A percentile compares a stretch with the other conserved stretches of the same genome.
Conservation (phyloP, 92 coral and sea anemone species). For the Hydrozoanthus gracilis region DNA sequence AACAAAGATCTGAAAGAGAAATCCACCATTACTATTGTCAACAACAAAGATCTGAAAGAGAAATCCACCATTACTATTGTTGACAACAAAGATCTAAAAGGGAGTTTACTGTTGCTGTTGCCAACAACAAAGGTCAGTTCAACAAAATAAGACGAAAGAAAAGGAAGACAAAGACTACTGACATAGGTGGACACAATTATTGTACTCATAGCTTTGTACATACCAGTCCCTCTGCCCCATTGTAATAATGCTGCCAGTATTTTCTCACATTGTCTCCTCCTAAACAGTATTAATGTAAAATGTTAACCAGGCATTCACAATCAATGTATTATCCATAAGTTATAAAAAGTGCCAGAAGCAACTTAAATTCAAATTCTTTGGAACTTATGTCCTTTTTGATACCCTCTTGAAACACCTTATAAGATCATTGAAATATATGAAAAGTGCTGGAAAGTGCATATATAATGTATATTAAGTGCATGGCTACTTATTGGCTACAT, state of each 20-base stretch:
- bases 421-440: too few species aligned
- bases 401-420: too few species aligned
- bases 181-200: background rate
- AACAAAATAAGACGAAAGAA: background rate
- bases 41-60: constrained; percentile 83
- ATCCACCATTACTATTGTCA: too few species aligned
- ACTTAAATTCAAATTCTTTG: background rate
- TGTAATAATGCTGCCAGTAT: background rate
- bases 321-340: background rate
- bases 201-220: background rate
- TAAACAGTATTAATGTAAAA: background rate
- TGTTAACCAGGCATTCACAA: background rate
- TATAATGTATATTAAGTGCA: too few species aligned
- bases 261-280: background rate
- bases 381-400: background rate
- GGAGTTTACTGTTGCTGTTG: background rate
- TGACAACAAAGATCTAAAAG: too few species aligned
- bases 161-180: background rate
- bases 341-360: background rate
- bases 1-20: constrained; percentile 77
- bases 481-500: too few species aligned
- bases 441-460: too few species aligned
- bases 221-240: background rate
- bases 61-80: too few species aligned
- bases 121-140: background rate